Conservation (phyloP, 1,140 invertebrate species). For the Penaeus vannamei region DNA sequence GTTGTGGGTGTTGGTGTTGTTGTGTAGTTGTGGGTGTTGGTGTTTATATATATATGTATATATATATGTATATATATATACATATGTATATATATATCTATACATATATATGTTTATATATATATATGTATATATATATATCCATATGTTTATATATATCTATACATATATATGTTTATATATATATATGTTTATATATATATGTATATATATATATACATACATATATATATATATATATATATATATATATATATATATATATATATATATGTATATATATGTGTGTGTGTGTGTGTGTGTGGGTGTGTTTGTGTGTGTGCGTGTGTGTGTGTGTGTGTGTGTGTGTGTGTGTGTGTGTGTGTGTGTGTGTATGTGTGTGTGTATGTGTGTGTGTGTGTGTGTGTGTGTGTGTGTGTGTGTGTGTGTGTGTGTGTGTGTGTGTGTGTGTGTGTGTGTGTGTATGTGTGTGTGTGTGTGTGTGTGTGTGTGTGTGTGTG, state of each 20-base stretch:
- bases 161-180: too few species aligned
- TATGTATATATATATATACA: slow-evolving; percentile 16
- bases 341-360: slow-evolving; percentile 13
- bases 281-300: too few species aligned
- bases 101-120: too few species aligned
- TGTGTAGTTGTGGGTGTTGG: too few species aligned
- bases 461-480: slow-evolving; percentile 14
- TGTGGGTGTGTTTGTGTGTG: too few species aligned
- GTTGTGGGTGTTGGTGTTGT: too few species aligned
- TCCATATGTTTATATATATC: too few species aligned
- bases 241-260: slow-evolving; percentile 16
- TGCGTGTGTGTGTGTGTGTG: too few species aligned
- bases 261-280: slow-evolving; percentile 16
- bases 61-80: slow-evolving; percentile 14
- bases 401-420: background rate
- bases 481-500: slow-evolving; percentile 13
- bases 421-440: too few species aligned
- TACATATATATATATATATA: slow-evolving; percentile 14
- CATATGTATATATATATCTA: too few species aligned
- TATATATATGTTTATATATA: too few species aligned
- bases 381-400: slow-evolving; percentile 12
- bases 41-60: slow-evolving; percentile 8
- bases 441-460: slow-evolving; percentile 13
- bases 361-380: slow-evolving; percentile 14
- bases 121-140: too few species aligned